Conservation (phyloP, 2,888 invertebrate genomes). For the Mesorhabditis spiculigera region DNA sequence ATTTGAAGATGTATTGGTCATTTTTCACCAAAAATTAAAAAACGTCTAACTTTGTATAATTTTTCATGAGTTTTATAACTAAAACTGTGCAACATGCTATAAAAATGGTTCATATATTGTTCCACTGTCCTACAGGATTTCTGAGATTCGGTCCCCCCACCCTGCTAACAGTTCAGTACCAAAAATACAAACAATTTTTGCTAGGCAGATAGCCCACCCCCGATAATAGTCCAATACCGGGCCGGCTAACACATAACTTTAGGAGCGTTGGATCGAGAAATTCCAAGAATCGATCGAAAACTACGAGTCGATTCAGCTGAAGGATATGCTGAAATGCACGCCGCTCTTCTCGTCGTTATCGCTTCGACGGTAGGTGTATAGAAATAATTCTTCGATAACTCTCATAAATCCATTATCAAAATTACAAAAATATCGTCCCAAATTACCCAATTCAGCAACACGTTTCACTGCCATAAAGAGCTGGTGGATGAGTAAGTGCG, state of each 20-base stretch:
- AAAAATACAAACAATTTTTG: no score
- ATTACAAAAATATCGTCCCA: not conserved
- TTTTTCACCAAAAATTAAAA: no score
- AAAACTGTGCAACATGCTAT: no score
- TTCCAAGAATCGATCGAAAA: constrained; percentile 60
- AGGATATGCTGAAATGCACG: constrained; percentile 56
- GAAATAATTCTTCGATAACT: not conserved
- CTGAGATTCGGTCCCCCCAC: no score
- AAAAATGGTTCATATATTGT: no score
- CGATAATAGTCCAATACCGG: no score
- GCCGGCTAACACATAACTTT: constrained; percentile 13
- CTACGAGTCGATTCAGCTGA: constrained; percentile 59
- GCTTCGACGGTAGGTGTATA: constrained; percentile 29
- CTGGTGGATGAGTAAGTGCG: not conserved
- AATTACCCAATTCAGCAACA: not conserved
- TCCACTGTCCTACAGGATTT: no score
- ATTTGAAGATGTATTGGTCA: not conserved
- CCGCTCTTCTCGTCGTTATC: constrained; percentile 53
- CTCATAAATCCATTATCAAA: no score
- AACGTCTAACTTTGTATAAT: no score
- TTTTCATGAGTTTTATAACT: no score
- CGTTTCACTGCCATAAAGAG: constrained; percentile 3
- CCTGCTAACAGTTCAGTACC: no score
- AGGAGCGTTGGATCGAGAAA: constrained; percentile 59
- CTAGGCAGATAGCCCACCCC: no score